These are phyloP conservation scores for Salvelinus sp. DNA, from an alignment of 2,113 vertebrate genomes.

Conservation along the genomic window DNA sequence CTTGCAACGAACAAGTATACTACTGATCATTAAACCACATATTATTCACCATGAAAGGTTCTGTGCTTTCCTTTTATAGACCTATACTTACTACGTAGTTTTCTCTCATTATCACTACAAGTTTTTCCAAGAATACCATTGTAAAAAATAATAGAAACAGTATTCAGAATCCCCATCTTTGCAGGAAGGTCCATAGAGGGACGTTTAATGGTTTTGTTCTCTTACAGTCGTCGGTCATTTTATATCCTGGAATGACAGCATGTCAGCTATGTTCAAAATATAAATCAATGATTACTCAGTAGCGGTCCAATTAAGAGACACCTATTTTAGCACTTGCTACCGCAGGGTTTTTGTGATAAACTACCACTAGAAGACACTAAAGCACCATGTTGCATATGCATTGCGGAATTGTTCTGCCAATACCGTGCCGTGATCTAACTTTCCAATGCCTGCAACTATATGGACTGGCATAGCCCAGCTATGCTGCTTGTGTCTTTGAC, in stretches of 20 bases:
- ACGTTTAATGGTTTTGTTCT: background rate
- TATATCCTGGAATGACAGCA: background rate
- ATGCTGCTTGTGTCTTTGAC: slow-evolving; percentile 56
- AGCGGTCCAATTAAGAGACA: too few relatives aligned
- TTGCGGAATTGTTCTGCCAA: too few relatives aligned
- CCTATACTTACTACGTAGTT: background rate
- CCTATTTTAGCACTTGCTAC: too few relatives aligned
- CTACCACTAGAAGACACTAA: too few relatives aligned
- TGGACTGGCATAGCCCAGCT: background rate
- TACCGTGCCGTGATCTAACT: too few relatives aligned
- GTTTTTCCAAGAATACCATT: too few relatives aligned
- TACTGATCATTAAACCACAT: background rate
- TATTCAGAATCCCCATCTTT: background rate
- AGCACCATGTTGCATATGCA: too few relatives aligned
- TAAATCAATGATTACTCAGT: background rate
- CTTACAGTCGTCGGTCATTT: background rate
- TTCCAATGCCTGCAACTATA: too few relatives aligned
- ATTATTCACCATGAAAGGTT: background rate
- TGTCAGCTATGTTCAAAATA: background rate
- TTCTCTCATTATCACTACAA: background rate
- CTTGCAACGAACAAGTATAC: too few relatives aligned
- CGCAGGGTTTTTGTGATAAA: too few relatives aligned
- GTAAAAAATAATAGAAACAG: background rate
- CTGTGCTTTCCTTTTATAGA: background rate
- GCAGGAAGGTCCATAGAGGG: background rate